Evolutionary conservation across 2,888 invertebrate species (phyloP), one percentile per base, ranked within the genome.

Genomic region (Morpho achilles): DNA sequence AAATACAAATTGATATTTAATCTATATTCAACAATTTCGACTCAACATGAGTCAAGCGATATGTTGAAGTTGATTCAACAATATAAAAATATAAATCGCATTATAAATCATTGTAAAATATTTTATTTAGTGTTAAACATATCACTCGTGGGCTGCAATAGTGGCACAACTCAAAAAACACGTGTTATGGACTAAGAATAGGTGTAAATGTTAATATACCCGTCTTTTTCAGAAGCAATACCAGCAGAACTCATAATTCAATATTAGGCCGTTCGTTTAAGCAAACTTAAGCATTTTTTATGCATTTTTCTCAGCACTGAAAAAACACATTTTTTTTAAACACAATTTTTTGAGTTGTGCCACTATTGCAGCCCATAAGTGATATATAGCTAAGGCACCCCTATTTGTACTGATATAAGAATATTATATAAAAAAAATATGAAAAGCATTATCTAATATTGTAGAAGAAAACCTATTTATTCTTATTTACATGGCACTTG

Each of bases 401-500:
- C 60, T 49, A 41, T 69, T 84, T 82, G 79, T 80, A 84, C 79
- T 80, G 68, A 71, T 67, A 71, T 66, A 64, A 41, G 16, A 22
- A 8, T 46, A 69, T 32, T 65, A 69, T 66, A 69, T 67, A 67
- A 67, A 64, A 67, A 64, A 65, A 57, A 54, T 54, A 54, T 54
- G 48, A 54, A 54, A 60, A 61, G 55, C 58, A 43, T 65, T 66
- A 69, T 60, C 51, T 70, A 73, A 70, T 16, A 46, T 53, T 53
- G 23, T 44, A 49, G n/a, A 50, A 45, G 42, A 67, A 70, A 71
- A 70, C 69, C 56, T 62, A 68, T 67, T 60, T 64, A 69, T 74
- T 77, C 72, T 79, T 82, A 83, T 82, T 75, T 83, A 86, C 84
- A 88, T 88, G 88, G 88, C 88, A 88, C 87, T 75, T 78, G 69